These are phyloP conservation scores for Anolis sagrei DNA, from an alignment of 2,113 vertebrate genomes.

Conservation along the genomic window DNA sequence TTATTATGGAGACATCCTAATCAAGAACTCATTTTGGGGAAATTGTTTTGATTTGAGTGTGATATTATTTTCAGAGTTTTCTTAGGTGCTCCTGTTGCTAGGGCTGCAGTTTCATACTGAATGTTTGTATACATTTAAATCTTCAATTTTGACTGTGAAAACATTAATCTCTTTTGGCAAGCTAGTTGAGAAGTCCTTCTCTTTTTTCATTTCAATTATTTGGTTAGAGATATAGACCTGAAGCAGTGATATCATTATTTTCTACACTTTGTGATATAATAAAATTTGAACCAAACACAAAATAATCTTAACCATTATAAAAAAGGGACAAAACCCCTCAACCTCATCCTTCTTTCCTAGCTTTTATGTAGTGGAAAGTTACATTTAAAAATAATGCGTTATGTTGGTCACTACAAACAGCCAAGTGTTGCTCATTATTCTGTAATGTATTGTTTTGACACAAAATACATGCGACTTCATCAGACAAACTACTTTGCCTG, in stretches of 20 bases:
- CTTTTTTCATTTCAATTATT: not conserved
- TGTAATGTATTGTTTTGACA: too few relatives aligned
- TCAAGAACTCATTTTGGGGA: accelerated
- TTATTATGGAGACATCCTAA: not conserved
- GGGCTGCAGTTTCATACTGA: not conserved
- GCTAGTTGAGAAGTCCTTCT: not conserved
- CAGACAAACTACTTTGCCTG: too few relatives aligned
- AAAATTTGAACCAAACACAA: not conserved
- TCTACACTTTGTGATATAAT: not conserved
- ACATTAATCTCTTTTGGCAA: accelerated
- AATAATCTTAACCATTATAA: not conserved
- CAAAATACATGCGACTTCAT: too few relatives aligned
- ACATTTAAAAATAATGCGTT: too few relatives aligned
- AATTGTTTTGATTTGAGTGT: not conserved
- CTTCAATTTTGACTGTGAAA: not conserved
- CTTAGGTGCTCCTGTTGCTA: conserved; percentile 5
- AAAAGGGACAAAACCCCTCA: not conserved
- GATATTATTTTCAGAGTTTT: not conserved
- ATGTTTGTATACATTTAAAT: too few relatives aligned
- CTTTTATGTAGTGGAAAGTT: not conserved
- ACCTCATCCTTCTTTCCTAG: not conserved
- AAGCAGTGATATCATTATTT: not conserved
- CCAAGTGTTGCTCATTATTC: too few relatives aligned
- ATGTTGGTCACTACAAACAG: too few relatives aligned
- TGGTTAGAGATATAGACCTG: conserved; percentile 10